Percentiles rank a stretch among this genome's conserved stretches.
These are phyloP conservation scores for Pycnomerus fuliginosus DNA, from an alignment of 2,888 invertebrate genomes.

Conservation along the genomic window DNA sequence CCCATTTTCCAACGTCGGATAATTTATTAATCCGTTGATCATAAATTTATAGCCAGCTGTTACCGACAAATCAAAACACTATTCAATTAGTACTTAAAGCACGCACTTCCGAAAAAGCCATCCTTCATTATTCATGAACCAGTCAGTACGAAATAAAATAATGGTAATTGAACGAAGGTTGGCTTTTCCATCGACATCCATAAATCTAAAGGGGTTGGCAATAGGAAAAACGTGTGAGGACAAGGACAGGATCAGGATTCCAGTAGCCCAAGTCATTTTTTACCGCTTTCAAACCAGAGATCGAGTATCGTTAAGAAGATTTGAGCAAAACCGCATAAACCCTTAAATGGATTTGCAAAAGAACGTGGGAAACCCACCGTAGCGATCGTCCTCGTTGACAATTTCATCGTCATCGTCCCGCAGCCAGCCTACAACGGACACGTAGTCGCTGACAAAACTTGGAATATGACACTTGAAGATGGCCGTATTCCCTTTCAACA, in stretches of 20 bases:
- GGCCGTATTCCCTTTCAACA: conserved; percentile 85
- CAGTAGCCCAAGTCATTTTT: conserved; percentile 19
- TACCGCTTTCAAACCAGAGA: background rate
- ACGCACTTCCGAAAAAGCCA: too few relatives aligned
- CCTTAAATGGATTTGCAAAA: background rate
- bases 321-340: background rate
- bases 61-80: too few relatives aligned
- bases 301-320: background rate
- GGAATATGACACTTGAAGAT: conserved; percentile 92
- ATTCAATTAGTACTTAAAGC: too few relatives aligned
- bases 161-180: too few relatives aligned
- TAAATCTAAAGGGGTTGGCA: conserved; percentile 6
- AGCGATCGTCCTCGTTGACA: conserved; percentile 49
- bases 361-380: conserved; percentile 39
- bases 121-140: too few relatives aligned
- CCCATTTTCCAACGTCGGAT: too few relatives aligned
- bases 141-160: too few relatives aligned
- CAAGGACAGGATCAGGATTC: conserved; percentile 14
- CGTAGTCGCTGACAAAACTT: conserved; percentile 90
- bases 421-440: conserved; percentile 82
- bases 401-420: conserved; percentile 72
- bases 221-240: conserved; percentile 3
- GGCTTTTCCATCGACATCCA: too few relatives aligned
- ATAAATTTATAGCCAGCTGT: too few relatives aligned
- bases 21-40: too few relatives aligned